phyloP scores from a whole-genome alignment of 2,797 vertebrate species.

The Typhlichthys eigenmanni region DNA sequence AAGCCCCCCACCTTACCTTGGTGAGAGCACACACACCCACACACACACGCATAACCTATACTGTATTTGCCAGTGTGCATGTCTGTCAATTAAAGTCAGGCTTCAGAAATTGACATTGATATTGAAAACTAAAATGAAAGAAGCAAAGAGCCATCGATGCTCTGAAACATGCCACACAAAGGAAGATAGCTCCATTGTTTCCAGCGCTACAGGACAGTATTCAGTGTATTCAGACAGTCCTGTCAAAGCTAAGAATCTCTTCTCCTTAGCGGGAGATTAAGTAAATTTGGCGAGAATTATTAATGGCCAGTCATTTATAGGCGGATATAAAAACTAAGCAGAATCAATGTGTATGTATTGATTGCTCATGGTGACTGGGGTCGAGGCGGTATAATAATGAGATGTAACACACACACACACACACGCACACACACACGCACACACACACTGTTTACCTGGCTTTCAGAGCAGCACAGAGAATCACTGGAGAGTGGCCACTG shows the following conservation, averaged over 20 bases:
- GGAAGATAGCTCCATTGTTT: conserved; percentile 36
- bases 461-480: conserved; percentile 41
- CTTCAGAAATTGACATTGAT: conserved; percentile 35
- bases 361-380: conserved; percentile 78
- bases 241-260: conserved; percentile 63
- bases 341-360: conserved; percentile 80
- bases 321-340: conserved; percentile 81
- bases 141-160: not conserved
- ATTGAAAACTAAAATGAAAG: conserved; percentile 29
- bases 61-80: too few relatives aligned
- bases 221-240: conserved; percentile 58
- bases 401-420: conserved; percentile 65
- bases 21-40: conserved; percentile 11
- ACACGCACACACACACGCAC: conserved; percentile 31
- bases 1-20: conserved; percentile 13
- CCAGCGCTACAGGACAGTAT: conserved; percentile 19
- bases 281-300: conserved; percentile 81
- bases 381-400: conserved; percentile 80
- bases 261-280: conserved; percentile 76
- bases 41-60: not conserved
- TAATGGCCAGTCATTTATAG: conserved; percentile 79
- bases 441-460: conserved; percentile 38
- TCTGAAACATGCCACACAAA: conserved; percentile 20
- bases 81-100: conserved; percentile 1
- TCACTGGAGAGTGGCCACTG: conserved; percentile 55